These are phyloP conservation scores for Mechanitis messenoides DNA, from an alignment of 2,888 invertebrate genomes.

Conservation along the genomic window DNA sequence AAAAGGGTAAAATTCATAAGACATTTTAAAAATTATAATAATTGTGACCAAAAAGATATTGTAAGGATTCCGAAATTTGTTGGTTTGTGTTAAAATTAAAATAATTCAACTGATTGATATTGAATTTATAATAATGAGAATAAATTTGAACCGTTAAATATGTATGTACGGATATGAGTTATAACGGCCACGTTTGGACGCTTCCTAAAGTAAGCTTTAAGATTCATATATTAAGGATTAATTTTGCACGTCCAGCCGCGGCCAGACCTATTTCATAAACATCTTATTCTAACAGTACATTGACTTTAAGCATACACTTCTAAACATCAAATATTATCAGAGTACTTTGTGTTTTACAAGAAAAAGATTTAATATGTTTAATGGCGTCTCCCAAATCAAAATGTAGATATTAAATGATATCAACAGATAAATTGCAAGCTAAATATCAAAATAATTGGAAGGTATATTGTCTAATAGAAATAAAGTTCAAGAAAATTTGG, in stretches of 20 bases:
- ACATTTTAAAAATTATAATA: neutral
- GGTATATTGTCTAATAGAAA: slow-evolving; percentile 6
- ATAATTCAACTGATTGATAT: too few species aligned
- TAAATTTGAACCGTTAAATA: too few species aligned
- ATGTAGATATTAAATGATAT: neutral
- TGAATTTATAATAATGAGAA: too few species aligned
- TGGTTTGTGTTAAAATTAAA: too few species aligned
- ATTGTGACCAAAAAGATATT: slow-evolving; percentile 1
- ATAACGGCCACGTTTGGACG: too few species aligned
- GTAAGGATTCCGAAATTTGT: neutral
- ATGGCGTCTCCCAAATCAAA: slow-evolving; percentile 5
- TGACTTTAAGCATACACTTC: slow-evolving; percentile 17
- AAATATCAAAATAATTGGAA: too few species aligned
- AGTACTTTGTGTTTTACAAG: slow-evolving; percentile 14
- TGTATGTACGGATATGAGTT: too few species aligned
- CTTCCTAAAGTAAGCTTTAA: slow-evolving; percentile 8
- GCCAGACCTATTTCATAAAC: slow-evolving; percentile 12
- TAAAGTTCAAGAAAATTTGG: slow-evolving; percentile 24
- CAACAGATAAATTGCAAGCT: too few species aligned
- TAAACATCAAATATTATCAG: slow-evolving; percentile 20
- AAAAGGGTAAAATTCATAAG: neutral
- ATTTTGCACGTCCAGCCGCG: slow-evolving; percentile 15
- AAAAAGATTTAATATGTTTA: neutral
- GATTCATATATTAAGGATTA: slow-evolving; percentile 3
- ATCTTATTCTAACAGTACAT: slow-evolving; percentile 21